phyloP scores from a whole-genome alignment of 2,797 vertebrate species.

The Leuciscus waleckii region DNA sequence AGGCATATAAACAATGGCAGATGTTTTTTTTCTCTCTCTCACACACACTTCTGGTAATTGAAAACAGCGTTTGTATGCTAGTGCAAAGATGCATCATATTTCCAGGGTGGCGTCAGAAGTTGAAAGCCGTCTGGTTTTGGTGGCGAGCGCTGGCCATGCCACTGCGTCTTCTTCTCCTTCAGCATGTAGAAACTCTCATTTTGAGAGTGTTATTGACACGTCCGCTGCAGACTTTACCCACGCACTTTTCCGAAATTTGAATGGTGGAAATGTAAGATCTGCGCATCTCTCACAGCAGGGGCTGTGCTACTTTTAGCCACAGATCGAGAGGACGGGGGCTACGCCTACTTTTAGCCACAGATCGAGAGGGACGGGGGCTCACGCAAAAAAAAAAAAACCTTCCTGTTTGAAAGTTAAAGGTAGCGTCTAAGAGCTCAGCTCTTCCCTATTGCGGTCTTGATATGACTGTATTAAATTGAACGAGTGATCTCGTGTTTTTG shows the following conservation, averaged over 20 bases:
- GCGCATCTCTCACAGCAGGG: constrained; percentile 63
- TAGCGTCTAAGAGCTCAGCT: constrained; percentile 62
- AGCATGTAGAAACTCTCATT: constrained; percentile 69
- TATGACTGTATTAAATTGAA: constrained; percentile 51
- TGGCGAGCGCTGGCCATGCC: constrained; percentile 69
- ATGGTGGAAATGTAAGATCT: constrained; percentile 72
- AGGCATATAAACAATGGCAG: constrained; percentile 26
- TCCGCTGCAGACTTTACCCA: constrained; percentile 75
- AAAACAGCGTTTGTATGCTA: constrained; percentile 67
- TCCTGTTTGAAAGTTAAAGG: constrained; percentile 70
- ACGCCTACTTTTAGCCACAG: constrained; percentile 53
- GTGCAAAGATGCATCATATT: constrained; percentile 72
- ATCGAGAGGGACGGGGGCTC: constrained; percentile 31
- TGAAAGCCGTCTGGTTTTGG: constrained; percentile 78
- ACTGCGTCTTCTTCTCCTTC: constrained; percentile 68
- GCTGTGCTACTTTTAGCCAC: constrained; percentile 61
- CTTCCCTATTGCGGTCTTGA: constrained; percentile 65
- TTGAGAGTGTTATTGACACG: constrained; percentile 71
- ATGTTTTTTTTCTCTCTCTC: constrained; percentile 21
- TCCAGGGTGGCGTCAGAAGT: constrained; percentile 71
- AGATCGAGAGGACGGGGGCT: constrained; percentile 38
- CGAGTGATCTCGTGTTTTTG: constrained; percentile 25
- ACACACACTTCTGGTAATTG: constrained; percentile 75
- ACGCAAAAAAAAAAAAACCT: constrained; percentile 50
- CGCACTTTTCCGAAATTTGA: constrained; percentile 73